Conservation (phyloP, 2,797 vertebrate species). For the Falco rusticolus region DNA sequence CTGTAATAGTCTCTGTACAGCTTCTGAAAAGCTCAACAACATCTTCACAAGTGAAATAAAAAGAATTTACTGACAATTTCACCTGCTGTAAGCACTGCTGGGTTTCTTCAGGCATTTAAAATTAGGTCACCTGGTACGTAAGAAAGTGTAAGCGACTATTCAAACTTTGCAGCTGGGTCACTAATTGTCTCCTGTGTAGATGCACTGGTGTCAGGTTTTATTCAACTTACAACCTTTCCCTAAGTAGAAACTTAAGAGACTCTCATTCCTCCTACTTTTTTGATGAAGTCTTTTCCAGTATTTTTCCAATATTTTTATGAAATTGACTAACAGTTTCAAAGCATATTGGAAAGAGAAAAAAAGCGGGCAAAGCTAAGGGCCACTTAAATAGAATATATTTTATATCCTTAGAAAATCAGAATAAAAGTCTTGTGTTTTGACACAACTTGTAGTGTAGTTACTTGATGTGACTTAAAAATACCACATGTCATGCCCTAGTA, state of each 20-base stretch:
- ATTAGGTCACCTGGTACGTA: neutral
- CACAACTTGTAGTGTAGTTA: neutral
- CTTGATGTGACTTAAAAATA: neutral
- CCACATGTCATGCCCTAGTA: neutral
- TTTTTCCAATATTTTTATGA: neutral
- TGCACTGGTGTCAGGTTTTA: neutral
- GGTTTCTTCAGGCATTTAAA: neutral
- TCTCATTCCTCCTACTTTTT: neutral
- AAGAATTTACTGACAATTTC: neutral
- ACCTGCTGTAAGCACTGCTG: neutral
- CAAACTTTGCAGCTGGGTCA: neutral
- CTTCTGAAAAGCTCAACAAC: neutral
- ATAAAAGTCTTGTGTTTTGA: neutral
- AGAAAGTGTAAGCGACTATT: neutral
- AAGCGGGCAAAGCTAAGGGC: neutral
- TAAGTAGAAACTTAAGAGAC: neutral
- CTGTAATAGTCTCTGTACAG: neutral
- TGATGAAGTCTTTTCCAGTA: neutral
- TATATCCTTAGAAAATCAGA: neutral
- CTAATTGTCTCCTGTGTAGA: neutral
- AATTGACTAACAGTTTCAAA: neutral
- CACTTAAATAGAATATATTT: neutral
- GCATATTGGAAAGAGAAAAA: neutral
- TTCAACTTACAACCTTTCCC: neutral
- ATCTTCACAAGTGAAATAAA: neutral